Base-by-base conservation (phyloP, 1,140 invertebrate species). In the Delia radicum region DNA sequence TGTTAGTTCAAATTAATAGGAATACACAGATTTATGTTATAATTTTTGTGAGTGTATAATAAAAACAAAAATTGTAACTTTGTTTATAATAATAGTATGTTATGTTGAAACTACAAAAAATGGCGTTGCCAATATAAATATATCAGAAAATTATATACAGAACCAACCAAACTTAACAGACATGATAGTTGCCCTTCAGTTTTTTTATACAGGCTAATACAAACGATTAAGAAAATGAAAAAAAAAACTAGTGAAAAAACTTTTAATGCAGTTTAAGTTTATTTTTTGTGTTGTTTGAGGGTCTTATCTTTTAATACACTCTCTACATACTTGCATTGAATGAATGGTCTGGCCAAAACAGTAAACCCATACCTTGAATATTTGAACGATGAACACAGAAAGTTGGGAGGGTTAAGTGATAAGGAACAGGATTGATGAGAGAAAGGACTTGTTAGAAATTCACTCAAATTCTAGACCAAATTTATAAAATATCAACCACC, bases 221-320 rank as follows among this genome's bases (percentile, higher is more conserved):
- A 10, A 42, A 3, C 37, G 37, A 42, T 42, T 42, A 42, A 42
- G 37, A 42, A 42, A 42, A 42, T 42, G 37, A 42, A 42, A 10
- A 15, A 42, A 42, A 42, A 15, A 42, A 1, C 12, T 42, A 42
- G 12, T 2, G n/a, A 42, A 42, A 42, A 42, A 42, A 42, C 37
- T 42, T 13, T 42, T 42, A 42, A 42, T 42, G 37, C 27, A 24
- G 21, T 28, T 42, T 15, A 42, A 1, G 37, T 42, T 42, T 42
- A 15, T 33, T 33, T 71, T 71, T 42, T 21, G 15, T 27, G 69
- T 72, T 15, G n/a, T 72, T 48, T 29, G 28, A 46, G 69, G 69
- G 33, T 72, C 42, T 65, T 65, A 65, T 65, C 62, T 29, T 65
- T 65, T 65, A 65, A 65, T 65, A 65, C 62, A 27, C 18, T 65